phyloP scores from a whole-genome alignment of 2,888 invertebrate genomes.

The Coelopa pilipes region DNA sequence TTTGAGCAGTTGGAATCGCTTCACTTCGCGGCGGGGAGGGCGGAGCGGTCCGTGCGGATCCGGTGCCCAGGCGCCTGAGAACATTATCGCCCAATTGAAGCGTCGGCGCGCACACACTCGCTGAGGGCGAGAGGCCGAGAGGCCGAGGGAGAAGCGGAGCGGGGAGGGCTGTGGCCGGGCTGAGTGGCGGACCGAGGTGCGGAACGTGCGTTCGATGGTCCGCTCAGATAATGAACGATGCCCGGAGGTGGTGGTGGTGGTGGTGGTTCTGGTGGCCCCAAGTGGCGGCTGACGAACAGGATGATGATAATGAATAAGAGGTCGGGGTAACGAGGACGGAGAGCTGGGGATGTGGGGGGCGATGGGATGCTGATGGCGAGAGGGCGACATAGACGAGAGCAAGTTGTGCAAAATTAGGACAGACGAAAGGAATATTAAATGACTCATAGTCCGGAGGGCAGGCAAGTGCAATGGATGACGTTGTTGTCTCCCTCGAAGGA shows the following conservation, averaged over 20 bases:
- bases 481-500: too few relatives aligned
- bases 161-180: too few relatives aligned
- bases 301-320: slow-evolving; percentile 18
- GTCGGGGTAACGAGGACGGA: neutral
- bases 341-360: neutral
- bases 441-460: too few relatives aligned
- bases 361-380: too few relatives aligned
- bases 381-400: too few relatives aligned
- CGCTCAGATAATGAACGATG: slow-evolving; percentile 32
- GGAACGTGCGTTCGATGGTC: slow-evolving; percentile 33
- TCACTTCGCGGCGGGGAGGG: slow-evolving; percentile 12
- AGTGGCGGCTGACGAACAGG: neutral
- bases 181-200: too few relatives aligned
- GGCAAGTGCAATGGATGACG: too few relatives aligned
- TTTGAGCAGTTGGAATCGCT: slow-evolving; percentile 32
- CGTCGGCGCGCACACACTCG: neutral
- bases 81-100: slow-evolving; percentile 39
- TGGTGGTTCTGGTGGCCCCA: neutral
- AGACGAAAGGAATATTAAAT: too few relatives aligned
- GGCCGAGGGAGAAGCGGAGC: too few relatives aligned
- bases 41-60: neutral
- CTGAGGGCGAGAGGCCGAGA: neutral
- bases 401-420: too few relatives aligned
- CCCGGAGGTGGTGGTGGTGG: neutral
- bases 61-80: slow-evolving; percentile 38